phyloP scores from a whole-genome alignment of 2,797 vertebrate genomes.

The Distichodus sexfasciatus region DNA sequence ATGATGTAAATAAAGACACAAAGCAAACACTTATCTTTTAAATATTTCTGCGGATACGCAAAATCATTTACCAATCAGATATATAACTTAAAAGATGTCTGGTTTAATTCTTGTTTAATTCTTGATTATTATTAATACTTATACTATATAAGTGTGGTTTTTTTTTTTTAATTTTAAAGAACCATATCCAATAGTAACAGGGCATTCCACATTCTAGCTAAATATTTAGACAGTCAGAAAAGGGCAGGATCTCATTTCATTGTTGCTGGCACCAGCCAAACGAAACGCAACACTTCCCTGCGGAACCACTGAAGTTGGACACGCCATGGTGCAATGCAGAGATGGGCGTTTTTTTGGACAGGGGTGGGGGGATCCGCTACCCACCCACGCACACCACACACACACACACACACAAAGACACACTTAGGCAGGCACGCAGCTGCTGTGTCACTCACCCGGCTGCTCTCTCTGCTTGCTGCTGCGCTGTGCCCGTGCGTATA shows the following conservation, averaged over 20 bases:
- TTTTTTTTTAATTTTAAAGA: too few relatives aligned
- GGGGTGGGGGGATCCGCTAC: conserved; percentile 24
- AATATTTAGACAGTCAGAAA: conserved; percentile 40
- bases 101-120: too few relatives aligned
- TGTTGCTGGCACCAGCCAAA: conserved; percentile 20
- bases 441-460: conserved; percentile 74
- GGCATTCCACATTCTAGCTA: conserved; percentile 18
- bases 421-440: conserved; percentile 31
- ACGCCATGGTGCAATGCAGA: conserved; percentile 48
- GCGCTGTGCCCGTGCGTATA: conserved; percentile 88
- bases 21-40: not conserved
- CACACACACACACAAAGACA: conserved; percentile 24
- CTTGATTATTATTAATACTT: too few relatives aligned
- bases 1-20: not conserved
- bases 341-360: conserved; percentile 39
- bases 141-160: too few relatives aligned
- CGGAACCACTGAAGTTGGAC: conserved; percentile 42
- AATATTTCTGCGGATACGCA: too few relatives aligned
- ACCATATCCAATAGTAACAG: not conserved
- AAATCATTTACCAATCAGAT: too few relatives aligned
- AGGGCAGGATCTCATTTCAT: conserved; percentile 29
- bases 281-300: conserved; percentile 44
- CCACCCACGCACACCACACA: too few relatives aligned
- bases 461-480: conserved; percentile 83
- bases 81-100: too few relatives aligned